A percentile compares a stretch with the other conserved stretches of the same genome.
phyloP scores from a whole-genome alignment of 2,113 vertebrate species.

The Ammodramus savannarum region DNA sequence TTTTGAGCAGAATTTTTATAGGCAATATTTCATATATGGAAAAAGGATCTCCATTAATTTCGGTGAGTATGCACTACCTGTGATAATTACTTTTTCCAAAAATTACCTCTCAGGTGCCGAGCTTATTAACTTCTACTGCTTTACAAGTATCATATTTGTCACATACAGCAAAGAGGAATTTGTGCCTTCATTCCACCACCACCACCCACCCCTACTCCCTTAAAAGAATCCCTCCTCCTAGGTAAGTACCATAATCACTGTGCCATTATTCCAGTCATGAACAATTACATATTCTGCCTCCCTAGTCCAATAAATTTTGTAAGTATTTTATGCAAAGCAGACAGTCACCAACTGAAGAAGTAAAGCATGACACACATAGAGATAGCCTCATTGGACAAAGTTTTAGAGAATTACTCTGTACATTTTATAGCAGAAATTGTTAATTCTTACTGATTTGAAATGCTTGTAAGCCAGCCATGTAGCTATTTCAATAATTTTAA shows the following conservation, averaged over 20 bases:
- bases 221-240: not conserved
- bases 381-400: not conserved
- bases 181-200: not conserved
- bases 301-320: not conserved
- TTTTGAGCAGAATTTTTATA: not conserved
- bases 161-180: not conserved
- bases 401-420: constrained; percentile 47
- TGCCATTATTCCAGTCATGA: not conserved
- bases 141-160: not conserved
- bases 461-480: constrained; percentile 37
- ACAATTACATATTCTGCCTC: not conserved
- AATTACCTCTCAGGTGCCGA: not conserved
- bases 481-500: constrained; percentile 61
- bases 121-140: not conserved
- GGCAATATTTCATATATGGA: not conserved
- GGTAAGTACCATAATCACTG: not conserved
- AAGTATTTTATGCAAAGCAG: not conserved
- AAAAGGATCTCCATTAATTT: not conserved
- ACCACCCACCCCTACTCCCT: not conserved
- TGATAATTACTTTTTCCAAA: not conserved
- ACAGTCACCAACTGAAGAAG: not conserved
- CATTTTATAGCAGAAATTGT: constrained; percentile 36
- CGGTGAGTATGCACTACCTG: not conserved
- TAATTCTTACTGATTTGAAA: constrained; percentile 31
- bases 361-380: not conserved